These are phyloP conservation scores for Orbicella faveolata DNA, from an alignment of 64 coral and sea anemone species.

Conservation along the genomic window DNA sequence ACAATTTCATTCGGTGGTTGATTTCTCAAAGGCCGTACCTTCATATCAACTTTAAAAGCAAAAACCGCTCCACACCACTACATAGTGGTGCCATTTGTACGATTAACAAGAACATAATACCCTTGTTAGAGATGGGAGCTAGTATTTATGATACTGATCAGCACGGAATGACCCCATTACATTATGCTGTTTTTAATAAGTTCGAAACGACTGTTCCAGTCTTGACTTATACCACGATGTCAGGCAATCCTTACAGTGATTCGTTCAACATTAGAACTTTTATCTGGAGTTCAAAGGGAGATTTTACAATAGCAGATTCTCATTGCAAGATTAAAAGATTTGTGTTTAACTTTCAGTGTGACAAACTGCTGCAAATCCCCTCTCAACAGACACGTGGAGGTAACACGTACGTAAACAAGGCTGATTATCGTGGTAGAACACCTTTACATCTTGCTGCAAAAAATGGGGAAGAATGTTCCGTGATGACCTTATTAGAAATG, in stretches of 20 bases:
- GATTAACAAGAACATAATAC: slow-evolving; percentile 6
- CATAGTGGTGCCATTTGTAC: slow-evolving; percentile 41
- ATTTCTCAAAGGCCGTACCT: background rate
- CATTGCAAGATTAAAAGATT: background rate
- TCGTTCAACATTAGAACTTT: background rate
- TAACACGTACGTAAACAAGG: background rate
- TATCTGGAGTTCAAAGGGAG: background rate
- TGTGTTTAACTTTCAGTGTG: background rate
- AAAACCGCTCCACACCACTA: slow-evolving; percentile 24
- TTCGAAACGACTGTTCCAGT: background rate
- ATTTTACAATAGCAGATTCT: background rate
- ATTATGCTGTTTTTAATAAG: slow-evolving; percentile 22
- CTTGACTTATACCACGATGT: background rate
- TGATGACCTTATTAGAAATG: background rate
- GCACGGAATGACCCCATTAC: slow-evolving; percentile 26
- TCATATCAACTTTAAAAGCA: slow-evolving; percentile 9
- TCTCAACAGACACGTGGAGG: background rate
- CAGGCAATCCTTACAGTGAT: background rate
- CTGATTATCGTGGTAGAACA: background rate
- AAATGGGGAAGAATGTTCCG: slow-evolving; percentile 17
- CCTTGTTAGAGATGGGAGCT: background rate
- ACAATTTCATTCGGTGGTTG: slow-evolving; percentile 28
- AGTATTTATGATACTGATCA: slow-evolving; percentile 5
- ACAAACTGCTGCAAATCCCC: background rate
- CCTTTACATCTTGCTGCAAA: slow-evolving; percentile 45